phyloP scores from a whole-genome alignment of 2,797 vertebrate species.

The Hippocampus kuda region DNA sequence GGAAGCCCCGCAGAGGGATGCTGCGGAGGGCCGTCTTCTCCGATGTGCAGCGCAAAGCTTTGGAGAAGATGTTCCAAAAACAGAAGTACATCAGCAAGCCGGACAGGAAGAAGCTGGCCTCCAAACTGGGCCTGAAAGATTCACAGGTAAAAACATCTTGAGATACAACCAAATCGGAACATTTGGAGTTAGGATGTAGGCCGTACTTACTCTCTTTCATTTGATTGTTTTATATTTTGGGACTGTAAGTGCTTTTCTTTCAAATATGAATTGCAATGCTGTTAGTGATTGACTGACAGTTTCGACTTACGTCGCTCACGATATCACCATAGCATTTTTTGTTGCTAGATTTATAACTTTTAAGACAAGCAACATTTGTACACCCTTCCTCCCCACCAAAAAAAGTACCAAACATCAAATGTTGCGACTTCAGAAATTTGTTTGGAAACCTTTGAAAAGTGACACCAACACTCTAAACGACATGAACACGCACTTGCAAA shows the following conservation, averaged over 20 bases:
- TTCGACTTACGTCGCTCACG: background rate
- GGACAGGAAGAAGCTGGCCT: constrained; percentile 87
- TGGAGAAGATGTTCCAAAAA: constrained; percentile 99
- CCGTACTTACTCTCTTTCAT: too few species aligned
- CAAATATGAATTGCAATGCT: too few species aligned
- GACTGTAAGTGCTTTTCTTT: too few species aligned
- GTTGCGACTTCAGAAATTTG: background rate
- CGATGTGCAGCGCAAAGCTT: constrained; percentile 88
- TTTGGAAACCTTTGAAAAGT: background rate
- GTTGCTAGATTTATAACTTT: background rate
- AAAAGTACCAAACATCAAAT: background rate
- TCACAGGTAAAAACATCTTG: constrained; percentile 74
- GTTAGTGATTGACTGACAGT: background rate
- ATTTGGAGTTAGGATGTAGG: too few species aligned
- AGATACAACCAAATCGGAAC: background rate
- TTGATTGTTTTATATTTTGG: background rate
- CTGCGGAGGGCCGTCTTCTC: constrained; percentile 92
- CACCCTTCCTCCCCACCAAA: too few species aligned
- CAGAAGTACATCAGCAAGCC: constrained; percentile 99
- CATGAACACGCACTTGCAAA: too few species aligned
- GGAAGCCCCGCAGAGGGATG: constrained; percentile 92
- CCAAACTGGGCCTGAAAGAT: constrained; percentile 90
- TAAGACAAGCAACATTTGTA: too few species aligned
- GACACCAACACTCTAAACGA: background rate
- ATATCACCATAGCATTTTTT: background rate